phyloP scores from a whole-genome alignment of 2,113 vertebrate species.

The cat (Felis catus) region F.catus_Fca126_mat1.0 CM031424.1:58182001-58182500 shows the following conservation, averaged over 20 bases:
- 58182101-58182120: neutral
- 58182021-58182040: neutral
- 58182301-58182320: neutral
- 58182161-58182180: neutral
- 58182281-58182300: neutral
- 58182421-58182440: too few relatives aligned
- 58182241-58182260: neutral
- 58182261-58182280: neutral
- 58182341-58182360: too few relatives aligned
- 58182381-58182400: too few relatives aligned
- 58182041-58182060: neutral
- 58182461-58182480: too few relatives aligned
- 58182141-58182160: neutral
- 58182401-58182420: too few relatives aligned
- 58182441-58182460: too few relatives aligned
- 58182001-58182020: neutral
- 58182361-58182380: too few relatives aligned
- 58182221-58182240: neutral
- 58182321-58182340: neutral
- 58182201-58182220: neutral
- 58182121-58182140: neutral
- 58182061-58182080: constrained; percentile 25
- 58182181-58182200: neutral
- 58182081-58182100: constrained; percentile 18
- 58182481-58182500: too few relatives aligned